These are phyloP conservation scores for Limenitis camilla DNA, from an alignment of 2,888 invertebrate genomes.

Conservation along the genomic window DNA sequence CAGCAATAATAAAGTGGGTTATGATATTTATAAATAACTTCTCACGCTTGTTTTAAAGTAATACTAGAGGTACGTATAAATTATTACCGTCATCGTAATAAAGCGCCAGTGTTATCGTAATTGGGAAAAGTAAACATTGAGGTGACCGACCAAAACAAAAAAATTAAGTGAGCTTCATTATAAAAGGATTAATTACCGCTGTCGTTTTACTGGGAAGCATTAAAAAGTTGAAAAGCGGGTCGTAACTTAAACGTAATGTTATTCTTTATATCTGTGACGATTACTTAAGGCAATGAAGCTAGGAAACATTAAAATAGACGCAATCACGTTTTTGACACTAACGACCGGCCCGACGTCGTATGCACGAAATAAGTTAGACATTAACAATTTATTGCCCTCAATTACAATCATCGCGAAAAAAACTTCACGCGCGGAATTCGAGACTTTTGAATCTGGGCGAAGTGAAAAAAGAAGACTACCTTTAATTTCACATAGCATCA, in stretches of 20 bases:
- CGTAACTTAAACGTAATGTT: conserved; percentile 47
- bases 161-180: conserved; percentile 44
- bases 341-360: conserved; percentile 36
- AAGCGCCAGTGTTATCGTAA: conserved; percentile 23
- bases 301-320: conserved; percentile 52
- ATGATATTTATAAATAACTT: too few species aligned
- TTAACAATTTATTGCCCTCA: conserved; percentile 67
- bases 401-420: conserved; percentile 69
- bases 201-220: conserved; percentile 51
- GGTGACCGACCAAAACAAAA: conserved; percentile 16
- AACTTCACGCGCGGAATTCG: conserved; percentile 53
- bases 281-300: conserved; percentile 43
- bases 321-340: conserved; percentile 51
- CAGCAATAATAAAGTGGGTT: too few species aligned
- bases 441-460: conserved; percentile 52
- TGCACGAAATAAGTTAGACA: conserved; percentile 47
- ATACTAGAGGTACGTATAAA: too few species aligned
- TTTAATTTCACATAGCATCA: conserved; percentile 69
- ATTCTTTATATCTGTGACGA: conserved; percentile 44
- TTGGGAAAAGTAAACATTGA: conserved; percentile 22
- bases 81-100: conserved; percentile 31
- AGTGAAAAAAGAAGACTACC: conserved; percentile 60
- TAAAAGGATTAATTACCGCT: conserved; percentile 55
- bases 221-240: conserved; percentile 49
- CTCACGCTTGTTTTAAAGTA: too few species aligned